Conservation (phyloP, 2,113 vertebrate species). For the Tragelaphus scriptus region DNA sequence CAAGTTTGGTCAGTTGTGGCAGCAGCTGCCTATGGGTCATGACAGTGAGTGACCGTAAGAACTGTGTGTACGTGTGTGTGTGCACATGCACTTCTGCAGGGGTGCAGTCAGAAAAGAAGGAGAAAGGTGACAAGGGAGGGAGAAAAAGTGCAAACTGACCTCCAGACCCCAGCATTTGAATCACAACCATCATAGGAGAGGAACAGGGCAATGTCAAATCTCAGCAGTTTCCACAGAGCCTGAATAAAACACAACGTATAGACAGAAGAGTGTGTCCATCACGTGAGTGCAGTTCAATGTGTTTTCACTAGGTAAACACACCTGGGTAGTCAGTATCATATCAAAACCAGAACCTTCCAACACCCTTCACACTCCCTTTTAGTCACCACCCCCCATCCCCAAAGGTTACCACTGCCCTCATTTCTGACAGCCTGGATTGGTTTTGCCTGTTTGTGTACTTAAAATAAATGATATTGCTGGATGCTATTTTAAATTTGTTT, state of each 20-base stretch:
- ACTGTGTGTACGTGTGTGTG: no score
- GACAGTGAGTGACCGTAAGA: background rate
- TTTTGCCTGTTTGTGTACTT: slow-evolving; percentile 27
- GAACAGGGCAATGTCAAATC: background rate
- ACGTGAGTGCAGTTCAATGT: background rate
- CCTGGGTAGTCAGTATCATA: background rate
- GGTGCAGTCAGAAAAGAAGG: background rate
- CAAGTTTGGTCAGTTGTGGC: background rate
- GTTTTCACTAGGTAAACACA: background rate
- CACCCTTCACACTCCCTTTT: background rate
- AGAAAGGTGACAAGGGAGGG: fast-evolving
- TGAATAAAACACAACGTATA: fast-evolving
- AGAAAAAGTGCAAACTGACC: background rate
- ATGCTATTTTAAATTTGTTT: slow-evolving; percentile 48
- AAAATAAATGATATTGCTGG: slow-evolving; percentile 30
- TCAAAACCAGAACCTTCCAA: background rate
- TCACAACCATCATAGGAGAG: background rate
- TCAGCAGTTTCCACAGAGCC: background rate
- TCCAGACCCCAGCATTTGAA: background rate
- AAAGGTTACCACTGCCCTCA: background rate
- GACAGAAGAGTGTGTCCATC: background rate
- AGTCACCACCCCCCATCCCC: background rate
- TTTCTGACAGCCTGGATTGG: background rate
- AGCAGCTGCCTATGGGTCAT: no score
- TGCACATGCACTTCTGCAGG: background rate